These are phyloP conservation scores for Pteria penguin DNA, from an alignment of 2,888 invertebrate genomes.

Conservation along the genomic window DNA sequence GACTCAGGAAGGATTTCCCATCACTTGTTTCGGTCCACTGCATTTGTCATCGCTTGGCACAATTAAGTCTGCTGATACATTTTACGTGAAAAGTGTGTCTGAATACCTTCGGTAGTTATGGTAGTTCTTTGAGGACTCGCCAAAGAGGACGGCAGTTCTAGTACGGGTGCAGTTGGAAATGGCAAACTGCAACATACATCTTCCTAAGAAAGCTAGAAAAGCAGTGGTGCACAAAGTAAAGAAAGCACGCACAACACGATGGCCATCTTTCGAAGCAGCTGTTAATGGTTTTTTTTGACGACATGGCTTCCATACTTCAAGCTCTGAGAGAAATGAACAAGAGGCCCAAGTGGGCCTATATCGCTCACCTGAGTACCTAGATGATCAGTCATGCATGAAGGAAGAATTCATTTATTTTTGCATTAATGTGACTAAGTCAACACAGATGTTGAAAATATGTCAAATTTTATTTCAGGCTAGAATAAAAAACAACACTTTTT, in stretches of 20 bases:
- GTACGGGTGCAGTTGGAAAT: conserved; percentile 41
- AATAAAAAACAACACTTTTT: too few relatives aligned
- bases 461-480: too few relatives aligned
- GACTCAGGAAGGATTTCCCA: conserved; percentile 27
- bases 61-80: conserved; percentile 38
- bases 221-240: conserved; percentile 29
- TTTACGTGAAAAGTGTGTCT: conserved; percentile 46
- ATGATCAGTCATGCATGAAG: too few relatives aligned
- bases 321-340: conserved; percentile 26
- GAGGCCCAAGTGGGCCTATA: too few relatives aligned
- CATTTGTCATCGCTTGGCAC: conserved; percentile 46
- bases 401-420: too few relatives aligned
- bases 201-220: conserved; percentile 23
- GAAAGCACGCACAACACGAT: conserved; percentile 46
- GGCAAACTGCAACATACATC: conserved; percentile 11
- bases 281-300: conserved; percentile 32
- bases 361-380: too few relatives aligned
- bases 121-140: conserved; percentile 52
- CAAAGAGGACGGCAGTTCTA: conserved; percentile 45
- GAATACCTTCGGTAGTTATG: conserved; percentile 38
- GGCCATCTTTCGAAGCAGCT: conserved; percentile 49
- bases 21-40: conserved; percentile 46
- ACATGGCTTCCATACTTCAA: conserved; percentile 37
- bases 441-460: too few relatives aligned
- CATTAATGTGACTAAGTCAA: too few relatives aligned